These are phyloP conservation scores for Selene dorsalis DNA, from an alignment of 2,797 vertebrate genomes.

Conservation along the genomic window DNA sequence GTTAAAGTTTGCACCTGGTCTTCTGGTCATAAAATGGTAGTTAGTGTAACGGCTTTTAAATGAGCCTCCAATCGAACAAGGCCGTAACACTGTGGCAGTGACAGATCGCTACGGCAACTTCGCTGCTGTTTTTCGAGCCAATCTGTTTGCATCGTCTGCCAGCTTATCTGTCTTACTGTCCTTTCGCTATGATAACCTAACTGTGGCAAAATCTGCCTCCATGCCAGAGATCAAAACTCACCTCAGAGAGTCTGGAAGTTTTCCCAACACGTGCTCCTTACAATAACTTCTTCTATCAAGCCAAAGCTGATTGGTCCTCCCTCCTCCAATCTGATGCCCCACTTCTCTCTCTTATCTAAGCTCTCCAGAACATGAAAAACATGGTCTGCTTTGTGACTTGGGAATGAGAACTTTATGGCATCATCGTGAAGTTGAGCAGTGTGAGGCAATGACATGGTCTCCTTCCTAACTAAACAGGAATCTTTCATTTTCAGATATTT, in stretches of 20 bases:
- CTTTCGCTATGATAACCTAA: background rate
- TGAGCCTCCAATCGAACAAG: constrained; percentile 45
- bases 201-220: constrained; percentile 37
- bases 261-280: background rate
- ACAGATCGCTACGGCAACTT: constrained; percentile 46
- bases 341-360: constrained; percentile 46
- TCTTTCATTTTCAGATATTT: constrained; percentile 33
- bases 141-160: constrained; percentile 7
- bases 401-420: background rate
- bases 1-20: constrained; percentile 70
- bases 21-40: constrained; percentile 60
- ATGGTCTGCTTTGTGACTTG: constrained; percentile 1
- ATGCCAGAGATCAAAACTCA: constrained; percentile 21
- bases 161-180: constrained; percentile 18
- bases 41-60: constrained; percentile 72
- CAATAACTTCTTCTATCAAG: background rate
- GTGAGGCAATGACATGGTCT: background rate
- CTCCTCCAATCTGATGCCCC: constrained; percentile 44
- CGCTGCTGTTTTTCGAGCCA: constrained; percentile 24
- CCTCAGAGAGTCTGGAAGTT: constrained; percentile 17
- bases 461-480: constrained; percentile 23
- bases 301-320: constrained; percentile 20
- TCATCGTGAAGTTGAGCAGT: too few species aligned
- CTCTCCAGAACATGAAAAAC: constrained; percentile 11
- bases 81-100: constrained; percentile 57